phyloP scores from a whole-genome alignment of 2,113 vertebrate genomes.

The Cercopithecus mona region DNA sequence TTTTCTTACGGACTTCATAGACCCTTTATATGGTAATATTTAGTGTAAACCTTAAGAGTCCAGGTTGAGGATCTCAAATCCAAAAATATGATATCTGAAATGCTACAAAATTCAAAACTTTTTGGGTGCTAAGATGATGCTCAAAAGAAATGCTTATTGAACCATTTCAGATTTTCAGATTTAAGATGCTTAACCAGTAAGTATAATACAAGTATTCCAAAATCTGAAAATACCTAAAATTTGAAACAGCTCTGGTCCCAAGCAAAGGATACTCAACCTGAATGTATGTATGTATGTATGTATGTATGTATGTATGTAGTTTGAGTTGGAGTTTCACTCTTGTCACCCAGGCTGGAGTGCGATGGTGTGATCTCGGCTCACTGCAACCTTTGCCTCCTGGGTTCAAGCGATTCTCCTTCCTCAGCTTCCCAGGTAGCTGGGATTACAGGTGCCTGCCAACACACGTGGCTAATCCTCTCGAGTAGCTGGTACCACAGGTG shows the following conservation, averaged over 20 bases:
- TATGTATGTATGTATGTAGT: too few species aligned
- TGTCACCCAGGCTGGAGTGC: too few species aligned
- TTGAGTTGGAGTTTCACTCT: too few species aligned
- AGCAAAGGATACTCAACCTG: neutral
- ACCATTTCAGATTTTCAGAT: neutral
- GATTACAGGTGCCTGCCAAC: too few species aligned
- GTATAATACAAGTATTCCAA: neutral
- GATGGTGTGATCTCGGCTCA: too few species aligned
- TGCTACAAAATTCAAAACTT: neutral
- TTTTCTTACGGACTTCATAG: neutral
- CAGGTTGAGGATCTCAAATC: neutral
- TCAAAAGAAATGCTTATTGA: neutral
- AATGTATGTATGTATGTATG: too few species aligned
- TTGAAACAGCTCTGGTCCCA: neutral
- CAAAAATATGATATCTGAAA: neutral
- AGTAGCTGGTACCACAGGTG: too few species aligned
- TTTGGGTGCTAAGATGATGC: neutral
- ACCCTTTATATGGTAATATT: neutral
- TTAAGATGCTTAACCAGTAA: neutral
- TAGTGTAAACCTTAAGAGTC: neutral
- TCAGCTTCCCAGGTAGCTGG: too few species aligned
- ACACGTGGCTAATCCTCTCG: too few species aligned
- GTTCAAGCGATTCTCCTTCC: too few species aligned
- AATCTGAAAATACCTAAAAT: neutral
- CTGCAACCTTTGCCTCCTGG: too few species aligned